Conservation (phyloP, 1,140 invertebrate genomes). For the Drosophila takahashii region DNA sequence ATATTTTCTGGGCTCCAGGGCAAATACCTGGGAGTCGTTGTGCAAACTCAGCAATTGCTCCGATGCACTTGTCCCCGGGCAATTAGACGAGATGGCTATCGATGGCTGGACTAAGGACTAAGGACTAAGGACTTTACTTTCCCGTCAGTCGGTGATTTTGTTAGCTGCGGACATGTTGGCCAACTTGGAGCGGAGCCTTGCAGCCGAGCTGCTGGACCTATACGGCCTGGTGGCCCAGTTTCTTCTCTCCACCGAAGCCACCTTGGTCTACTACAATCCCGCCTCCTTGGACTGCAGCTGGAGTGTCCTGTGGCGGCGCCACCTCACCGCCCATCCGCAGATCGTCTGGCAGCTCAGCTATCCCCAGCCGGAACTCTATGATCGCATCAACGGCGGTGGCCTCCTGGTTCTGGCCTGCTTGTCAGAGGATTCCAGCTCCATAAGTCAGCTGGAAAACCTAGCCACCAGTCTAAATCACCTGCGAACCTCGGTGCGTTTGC, state of each 20-base stretch:
- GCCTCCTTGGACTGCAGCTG: constrained; percentile 35
- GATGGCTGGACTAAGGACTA: constrained; percentile 32
- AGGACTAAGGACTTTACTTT: no score
- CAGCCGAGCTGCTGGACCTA: constrained; percentile 25
- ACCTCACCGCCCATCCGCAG: constrained; percentile 41
- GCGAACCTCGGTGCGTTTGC: constrained; percentile 14
- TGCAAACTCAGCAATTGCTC: constrained; percentile 23
- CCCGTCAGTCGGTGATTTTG: constrained; percentile 1
- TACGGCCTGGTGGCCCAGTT: constrained; percentile 35
- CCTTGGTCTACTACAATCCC: constrained; percentile 56
- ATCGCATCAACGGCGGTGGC: constrained; percentile 7
- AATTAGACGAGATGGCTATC: constrained; percentile 24
- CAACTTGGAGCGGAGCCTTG: constrained; percentile 9
- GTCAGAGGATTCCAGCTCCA: background rate
- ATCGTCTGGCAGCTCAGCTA: constrained; percentile 38
- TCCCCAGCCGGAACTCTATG: background rate
- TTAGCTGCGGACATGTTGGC: constrained; percentile 31
- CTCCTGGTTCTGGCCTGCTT: constrained; percentile 54
- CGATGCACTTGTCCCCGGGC: constrained; percentile 7
- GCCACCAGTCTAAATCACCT: constrained; percentile 13
- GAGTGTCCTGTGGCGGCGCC: constrained; percentile 21
- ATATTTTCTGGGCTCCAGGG: background rate
- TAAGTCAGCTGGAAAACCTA: constrained; percentile 10
- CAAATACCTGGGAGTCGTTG: constrained; percentile 21
- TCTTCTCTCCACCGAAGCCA: constrained; percentile 5